A percentile compares a stretch with the other conserved stretches of the same genome.
Conservation (phyloP, 2,888 invertebrate species). For the Campaea margaritaria region DNA sequence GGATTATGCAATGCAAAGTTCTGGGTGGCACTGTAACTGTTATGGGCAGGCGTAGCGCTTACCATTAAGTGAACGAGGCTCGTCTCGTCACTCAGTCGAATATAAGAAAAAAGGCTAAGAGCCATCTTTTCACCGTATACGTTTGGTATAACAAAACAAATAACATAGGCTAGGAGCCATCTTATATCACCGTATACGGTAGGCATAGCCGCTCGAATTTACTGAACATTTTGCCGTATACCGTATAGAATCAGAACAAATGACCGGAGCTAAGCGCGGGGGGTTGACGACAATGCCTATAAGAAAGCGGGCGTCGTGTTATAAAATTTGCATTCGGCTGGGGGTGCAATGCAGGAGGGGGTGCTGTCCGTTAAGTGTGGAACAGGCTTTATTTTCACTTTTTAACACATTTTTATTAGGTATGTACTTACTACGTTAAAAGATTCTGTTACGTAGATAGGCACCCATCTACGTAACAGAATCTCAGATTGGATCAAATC, state of each 20-base stretch:
- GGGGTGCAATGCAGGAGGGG: conserved; percentile 44
- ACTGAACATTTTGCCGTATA: conserved; percentile 11
- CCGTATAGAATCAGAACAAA: conserved; percentile 70
- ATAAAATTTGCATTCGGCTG: conserved; percentile 76
- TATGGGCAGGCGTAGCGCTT: too few relatives aligned
- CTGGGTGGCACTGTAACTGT: too few relatives aligned
- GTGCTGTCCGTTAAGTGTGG: conserved; percentile 54
- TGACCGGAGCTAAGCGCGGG: conserved; percentile 74
- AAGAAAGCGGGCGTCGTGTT: conserved; percentile 81
- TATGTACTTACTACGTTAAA: too few relatives aligned
- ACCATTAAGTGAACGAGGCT: too few relatives aligned
- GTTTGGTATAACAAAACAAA: background rate
- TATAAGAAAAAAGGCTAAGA: background rate
- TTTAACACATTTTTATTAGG: background rate
- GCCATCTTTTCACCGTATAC: background rate
- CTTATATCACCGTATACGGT: background rate
- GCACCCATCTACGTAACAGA: too few relatives aligned
- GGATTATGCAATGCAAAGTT: too few relatives aligned
- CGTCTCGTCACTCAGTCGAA: too few relatives aligned
- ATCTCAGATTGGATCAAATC: too few relatives aligned
- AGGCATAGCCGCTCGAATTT: conserved; percentile 14
- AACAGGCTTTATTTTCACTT: conserved; percentile 45
- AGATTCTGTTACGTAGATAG: too few relatives aligned
- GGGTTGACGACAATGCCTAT: conserved; percentile 68
- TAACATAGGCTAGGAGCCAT: background rate